Evolutionary conservation across 2,113 vertebrate species (phyloP).

Genomic region (Notothenia coriiceps): DNA sequence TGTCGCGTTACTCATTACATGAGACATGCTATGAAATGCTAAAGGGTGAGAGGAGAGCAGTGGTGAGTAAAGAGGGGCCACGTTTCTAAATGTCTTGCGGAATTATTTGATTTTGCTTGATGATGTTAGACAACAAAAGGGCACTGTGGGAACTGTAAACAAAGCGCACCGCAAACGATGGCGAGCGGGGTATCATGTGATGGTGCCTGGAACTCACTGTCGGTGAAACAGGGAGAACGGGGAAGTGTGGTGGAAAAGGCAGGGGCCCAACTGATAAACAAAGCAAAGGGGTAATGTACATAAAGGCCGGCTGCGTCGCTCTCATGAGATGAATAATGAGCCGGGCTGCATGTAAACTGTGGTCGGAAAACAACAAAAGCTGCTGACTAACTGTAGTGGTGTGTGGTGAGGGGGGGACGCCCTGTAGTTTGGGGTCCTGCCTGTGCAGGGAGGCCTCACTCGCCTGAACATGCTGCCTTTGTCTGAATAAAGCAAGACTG

Average conservation of each 20-base stretch:
- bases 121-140: conserved; percentile 61
- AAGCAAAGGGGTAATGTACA: conserved; percentile 56
- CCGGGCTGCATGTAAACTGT: conserved; percentile 77
- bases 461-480: conserved; percentile 66
- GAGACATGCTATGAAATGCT: conserved; percentile 23
- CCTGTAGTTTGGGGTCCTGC: conserved; percentile 60
- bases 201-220: conserved; percentile 59
- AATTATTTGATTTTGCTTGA: conserved; percentile 59
- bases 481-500: conserved; percentile 39
- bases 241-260: conserved; percentile 67
- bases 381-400: conserved; percentile 78
- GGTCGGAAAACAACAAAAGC: conserved; percentile 82
- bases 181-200: conserved; percentile 63
- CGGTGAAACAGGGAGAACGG: conserved; percentile 55
- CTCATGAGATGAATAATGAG: conserved; percentile 78
- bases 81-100: conserved; percentile 44
- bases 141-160: conserved; percentile 74
- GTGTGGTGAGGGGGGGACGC: conserved; percentile 63
- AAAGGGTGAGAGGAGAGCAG: conserved; percentile 7
- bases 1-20: conserved; percentile 52
- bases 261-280: conserved; percentile 80
- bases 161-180: conserved; percentile 61
- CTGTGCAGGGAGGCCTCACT: conserved; percentile 56
- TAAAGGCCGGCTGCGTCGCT: conserved; percentile 59
- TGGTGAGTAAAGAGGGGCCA: conserved; percentile 32